Base-by-base conservation (phyloP, 2,797 vertebrate genomes). In the Manis crassicaudata region DNA sequence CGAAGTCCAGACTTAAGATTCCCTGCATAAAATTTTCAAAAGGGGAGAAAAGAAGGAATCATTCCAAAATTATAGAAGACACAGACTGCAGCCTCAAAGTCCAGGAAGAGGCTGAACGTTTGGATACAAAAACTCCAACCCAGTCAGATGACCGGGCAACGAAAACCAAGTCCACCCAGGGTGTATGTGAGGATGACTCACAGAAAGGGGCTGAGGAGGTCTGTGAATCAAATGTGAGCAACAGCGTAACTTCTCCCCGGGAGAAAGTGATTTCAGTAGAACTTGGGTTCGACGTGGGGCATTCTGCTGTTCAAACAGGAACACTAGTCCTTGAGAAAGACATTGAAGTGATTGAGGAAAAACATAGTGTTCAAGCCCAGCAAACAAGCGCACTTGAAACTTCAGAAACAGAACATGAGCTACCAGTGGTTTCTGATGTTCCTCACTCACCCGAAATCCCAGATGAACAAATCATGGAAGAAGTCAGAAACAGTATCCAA, bases 21-120 rank as follows among this genome's bases (percentile, higher is more conserved):
- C 97, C 98, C 72, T 98, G 98, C 6, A 85, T 98, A 58, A 92
- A 95, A 37, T 98, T 99, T 95, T 98, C 98, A 77, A 98, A 98
- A 93, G 89, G 97, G 79, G 97, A 96, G 97, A 97, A 97, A 85
- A 98, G 97, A 82, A 40, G 85, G 60, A 91, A 93, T 65, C 96
- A 82, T 52, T 96, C 96, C 1, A 97, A 98, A 96, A 95, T 93
- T 25, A 94, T 85, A 50, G 98, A 99, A 90, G 98, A 98, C 35
- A 96, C 83, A 0, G 97, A 97, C 62, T 93, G 58, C 70, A 97
- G 92, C 0, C 40, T 83, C 62, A 96, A 97, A 95, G 96, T 96
- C 67, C 97, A 98, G 0, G 94, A 97, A 87, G 88, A 83, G 20
- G 29, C 65, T 27, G 96, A 96, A 23, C 5, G 92, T 95, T 63